Percentiles rank a stretch among this genome's conserved stretches.
Conservation (phyloP, 2,797 vertebrate genomes). For the Aplochiton taeniatus region DNA sequence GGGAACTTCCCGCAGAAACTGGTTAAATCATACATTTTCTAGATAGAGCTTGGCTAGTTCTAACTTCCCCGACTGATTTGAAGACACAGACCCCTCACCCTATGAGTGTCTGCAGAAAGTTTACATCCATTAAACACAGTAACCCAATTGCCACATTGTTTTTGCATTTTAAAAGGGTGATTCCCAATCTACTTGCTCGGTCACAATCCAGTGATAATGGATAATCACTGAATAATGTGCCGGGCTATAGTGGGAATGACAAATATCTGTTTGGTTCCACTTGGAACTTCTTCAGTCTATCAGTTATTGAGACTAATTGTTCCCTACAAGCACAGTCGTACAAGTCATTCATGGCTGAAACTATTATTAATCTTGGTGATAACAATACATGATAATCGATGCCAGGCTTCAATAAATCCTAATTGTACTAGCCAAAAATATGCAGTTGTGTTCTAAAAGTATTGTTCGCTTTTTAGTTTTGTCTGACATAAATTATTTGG, state of each 20-base stretch:
- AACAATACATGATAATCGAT: slow-evolving; percentile 57
- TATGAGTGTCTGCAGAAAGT: no score
- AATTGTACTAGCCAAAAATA: slow-evolving; percentile 49
- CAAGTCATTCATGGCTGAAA: slow-evolving; percentile 69
- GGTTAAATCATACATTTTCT: no score
- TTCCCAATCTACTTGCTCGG: slow-evolving; percentile 31
- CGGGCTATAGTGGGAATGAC: slow-evolving; percentile 65
- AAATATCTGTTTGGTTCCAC: slow-evolving; percentile 66
- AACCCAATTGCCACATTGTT: no score
- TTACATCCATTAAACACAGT: no score
- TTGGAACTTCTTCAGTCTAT: slow-evolving; percentile 64
- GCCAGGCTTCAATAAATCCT: slow-evolving; percentile 44
- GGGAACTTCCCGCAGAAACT: no score
- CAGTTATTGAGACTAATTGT: slow-evolving; percentile 69
- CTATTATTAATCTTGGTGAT: slow-evolving; percentile 67
- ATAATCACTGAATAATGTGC: slow-evolving; percentile 64
- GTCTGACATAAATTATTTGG: no score
- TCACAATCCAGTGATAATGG: slow-evolving; percentile 56
- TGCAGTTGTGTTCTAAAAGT: slow-evolving; percentile 35
- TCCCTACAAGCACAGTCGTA: slow-evolving; percentile 64
- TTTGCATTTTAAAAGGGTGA: no score
- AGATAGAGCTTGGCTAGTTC: no score
- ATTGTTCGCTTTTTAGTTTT: slow-evolving; percentile 13
- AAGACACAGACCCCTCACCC: no score
- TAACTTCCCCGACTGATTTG: no score